A percentile compares a stretch with the other conserved stretches of the same genome.
Evolutionary conservation across 92 coral and sea anemone genomes (phyloP).

Genomic region (Zoanthus sansibaricus): DNA sequence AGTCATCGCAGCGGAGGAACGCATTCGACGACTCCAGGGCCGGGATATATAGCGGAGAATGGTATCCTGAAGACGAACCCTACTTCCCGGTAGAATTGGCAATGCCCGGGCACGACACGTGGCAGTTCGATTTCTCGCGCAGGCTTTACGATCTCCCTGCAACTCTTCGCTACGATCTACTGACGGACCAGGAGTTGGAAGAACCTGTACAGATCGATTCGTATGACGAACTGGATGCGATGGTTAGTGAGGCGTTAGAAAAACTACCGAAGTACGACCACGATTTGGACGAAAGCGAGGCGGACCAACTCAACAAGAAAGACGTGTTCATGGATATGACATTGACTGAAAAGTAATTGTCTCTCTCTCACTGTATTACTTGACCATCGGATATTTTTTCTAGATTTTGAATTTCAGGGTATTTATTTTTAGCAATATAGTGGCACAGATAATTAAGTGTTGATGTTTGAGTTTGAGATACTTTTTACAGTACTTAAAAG

Average conservation of each 20-base stretch:
- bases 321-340: slow-evolving; percentile 45
- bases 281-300: slow-evolving; percentile 44
- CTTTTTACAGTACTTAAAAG: no score
- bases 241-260: slow-evolving; percentile 31
- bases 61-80: slow-evolving; percentile 49
- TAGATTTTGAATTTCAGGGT: slow-evolving; percentile 29
- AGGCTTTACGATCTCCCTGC: slow-evolving; percentile 49
- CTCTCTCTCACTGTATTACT: slow-evolving; percentile 18
- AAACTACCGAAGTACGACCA: slow-evolving; percentile 50
- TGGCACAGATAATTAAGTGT: slow-evolving; percentile 20
- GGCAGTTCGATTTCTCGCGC: slow-evolving; percentile 49
- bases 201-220: slow-evolving; percentile 46
- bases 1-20: slow-evolving; percentile 42
- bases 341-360: slow-evolving; percentile 25
- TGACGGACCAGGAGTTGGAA: slow-evolving; percentile 49
- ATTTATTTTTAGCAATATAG: slow-evolving; percentile 11
- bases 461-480: slow-evolving; percentile 12
- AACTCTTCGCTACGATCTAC: slow-evolving; percentile 46
- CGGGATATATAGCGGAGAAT: slow-evolving; percentile 44
- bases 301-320: slow-evolving; percentile 47
- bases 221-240: slow-evolving; percentile 46
- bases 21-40: slow-evolving; percentile 45
- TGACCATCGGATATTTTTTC: slow-evolving; percentile 32
- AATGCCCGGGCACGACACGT: slow-evolving; percentile 45
- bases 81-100: slow-evolving; percentile 48